These are phyloP conservation scores for Drosophila sordidula DNA, from an alignment of 2,888 invertebrate species.

Conservation along the genomic window DNA sequence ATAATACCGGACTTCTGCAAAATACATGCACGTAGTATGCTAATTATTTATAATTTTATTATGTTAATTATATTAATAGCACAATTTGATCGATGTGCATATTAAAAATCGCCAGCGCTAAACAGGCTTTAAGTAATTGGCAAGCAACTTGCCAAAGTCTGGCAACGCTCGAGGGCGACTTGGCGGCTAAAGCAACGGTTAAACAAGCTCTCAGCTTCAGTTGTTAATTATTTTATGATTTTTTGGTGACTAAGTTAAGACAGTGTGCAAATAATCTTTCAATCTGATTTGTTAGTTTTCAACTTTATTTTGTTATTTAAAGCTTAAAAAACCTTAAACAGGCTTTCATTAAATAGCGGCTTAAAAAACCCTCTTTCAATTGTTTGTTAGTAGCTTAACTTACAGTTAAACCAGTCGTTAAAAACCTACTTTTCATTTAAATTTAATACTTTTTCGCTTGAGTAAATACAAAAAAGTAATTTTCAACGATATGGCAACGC, in stretches of 20 bases:
- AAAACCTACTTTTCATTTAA: too few species aligned
- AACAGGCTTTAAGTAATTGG: neutral
- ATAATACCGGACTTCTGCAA: constrained; percentile 51
- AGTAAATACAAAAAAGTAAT: too few species aligned
- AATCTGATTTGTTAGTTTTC: neutral
- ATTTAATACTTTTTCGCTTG: too few species aligned
- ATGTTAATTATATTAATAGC: constrained; percentile 21
- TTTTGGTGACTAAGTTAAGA: neutral
- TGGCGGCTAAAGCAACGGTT: neutral
- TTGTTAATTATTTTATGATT: neutral
- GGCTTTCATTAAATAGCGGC: too few species aligned
- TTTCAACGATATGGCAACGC: neutral
- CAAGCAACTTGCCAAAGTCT: neutral
- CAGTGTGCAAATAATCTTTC: neutral
- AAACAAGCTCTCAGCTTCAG: neutral
- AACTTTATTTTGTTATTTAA: neutral
- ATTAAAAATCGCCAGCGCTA: neutral
- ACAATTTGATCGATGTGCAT: constrained; percentile 14
- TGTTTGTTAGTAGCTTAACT: too few species aligned
- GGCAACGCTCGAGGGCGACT: constrained; percentile 6
- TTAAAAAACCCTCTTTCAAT: too few species aligned
- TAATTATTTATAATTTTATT: constrained; percentile 26
- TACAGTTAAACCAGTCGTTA: too few species aligned
- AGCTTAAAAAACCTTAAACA: neutral
- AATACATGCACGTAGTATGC: constrained; percentile 5